Evolutionary conservation across 2,888 invertebrate genomes (phyloP).

Genomic region (Biston stratarius): DNA sequence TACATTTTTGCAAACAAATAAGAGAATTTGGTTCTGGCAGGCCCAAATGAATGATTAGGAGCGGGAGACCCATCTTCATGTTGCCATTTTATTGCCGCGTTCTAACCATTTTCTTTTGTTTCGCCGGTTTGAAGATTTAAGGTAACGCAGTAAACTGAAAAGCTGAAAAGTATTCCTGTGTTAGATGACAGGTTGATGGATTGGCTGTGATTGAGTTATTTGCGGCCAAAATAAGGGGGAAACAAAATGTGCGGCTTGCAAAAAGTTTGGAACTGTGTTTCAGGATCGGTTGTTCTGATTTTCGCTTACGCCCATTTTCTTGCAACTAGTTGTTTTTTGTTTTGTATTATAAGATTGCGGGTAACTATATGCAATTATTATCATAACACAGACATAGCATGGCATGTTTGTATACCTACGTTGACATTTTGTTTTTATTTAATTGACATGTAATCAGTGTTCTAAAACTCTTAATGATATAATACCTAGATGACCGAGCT

Average conservation of each 20-base stretch:
- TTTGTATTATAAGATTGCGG: no score
- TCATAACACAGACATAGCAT: no score
- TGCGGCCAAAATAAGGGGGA: constrained; percentile 50
- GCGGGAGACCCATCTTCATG: constrained; percentile 56
- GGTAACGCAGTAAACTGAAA: constrained; percentile 41
- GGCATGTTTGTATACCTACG: no score
- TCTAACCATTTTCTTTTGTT: constrained; percentile 50
- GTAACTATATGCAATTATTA: no score
- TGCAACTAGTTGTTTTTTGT: no score
- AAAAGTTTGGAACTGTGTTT: constrained; percentile 36
- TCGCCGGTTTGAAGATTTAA: constrained; percentile 45
- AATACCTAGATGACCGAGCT: no score
- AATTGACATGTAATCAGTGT: no score
- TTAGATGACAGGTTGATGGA: constrained; percentile 67
- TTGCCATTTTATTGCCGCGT: constrained; percentile 40
- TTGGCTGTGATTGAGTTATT: constrained; percentile 63
- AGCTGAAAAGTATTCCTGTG: constrained; percentile 56
- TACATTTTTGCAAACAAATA: constrained; percentile 40
- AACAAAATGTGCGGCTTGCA: constrained; percentile 55
- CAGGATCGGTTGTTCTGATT: neutral
- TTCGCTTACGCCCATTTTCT: no score
- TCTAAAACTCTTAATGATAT: no score
- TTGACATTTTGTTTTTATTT: no score
- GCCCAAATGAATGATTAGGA: constrained; percentile 63
- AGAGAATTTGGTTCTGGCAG: constrained; percentile 50